Percentiles rank a stretch among this genome's conserved stretches.
phyloP scores from a whole-genome alignment of 2,113 vertebrate genomes.

The Lontra canadensis region DNA sequence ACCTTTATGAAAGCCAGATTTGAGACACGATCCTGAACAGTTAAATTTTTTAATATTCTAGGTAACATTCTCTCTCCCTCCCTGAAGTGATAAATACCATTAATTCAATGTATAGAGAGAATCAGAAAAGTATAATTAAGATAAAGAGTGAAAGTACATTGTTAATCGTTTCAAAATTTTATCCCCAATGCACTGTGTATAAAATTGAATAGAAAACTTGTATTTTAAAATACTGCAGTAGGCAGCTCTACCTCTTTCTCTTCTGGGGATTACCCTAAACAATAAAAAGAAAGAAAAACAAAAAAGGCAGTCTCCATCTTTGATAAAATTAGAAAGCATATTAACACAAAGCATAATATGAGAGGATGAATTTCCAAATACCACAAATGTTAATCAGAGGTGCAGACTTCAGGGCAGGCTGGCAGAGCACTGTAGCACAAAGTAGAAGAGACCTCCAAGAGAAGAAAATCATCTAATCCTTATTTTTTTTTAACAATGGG shows the following conservation, averaged over 20 bases:
- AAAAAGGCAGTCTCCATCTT: not conserved
- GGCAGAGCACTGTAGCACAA: not conserved
- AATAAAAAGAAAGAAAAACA: not conserved
- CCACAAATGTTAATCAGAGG: not conserved
- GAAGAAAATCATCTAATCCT: not conserved
- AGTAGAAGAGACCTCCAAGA: not conserved
- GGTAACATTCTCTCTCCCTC: not conserved
- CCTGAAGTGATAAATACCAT: not conserved
- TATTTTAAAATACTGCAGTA: not conserved
- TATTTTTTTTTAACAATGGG: not conserved
- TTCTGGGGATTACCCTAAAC: not conserved
- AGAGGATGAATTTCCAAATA: not conserved
- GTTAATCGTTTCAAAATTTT: not conserved
- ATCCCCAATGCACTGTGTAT: not conserved
- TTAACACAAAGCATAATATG: not conserved
- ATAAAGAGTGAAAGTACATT: not conserved
- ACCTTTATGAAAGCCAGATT: not conserved
- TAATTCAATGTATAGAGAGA: not conserved
- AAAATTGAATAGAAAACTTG: not conserved
- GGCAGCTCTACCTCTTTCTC: not conserved
- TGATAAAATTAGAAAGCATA: not conserved
- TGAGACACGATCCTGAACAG: not conserved
- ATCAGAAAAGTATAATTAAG: not conserved
- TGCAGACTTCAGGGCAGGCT: not conserved
- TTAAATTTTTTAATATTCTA: not conserved